A percentile compares a stretch with the other conserved stretches of the same genome.
These are phyloP conservation scores for Spodoptera exigua DNA, from an alignment of 2,888 invertebrate species.

Conservation along the genomic window DNA sequence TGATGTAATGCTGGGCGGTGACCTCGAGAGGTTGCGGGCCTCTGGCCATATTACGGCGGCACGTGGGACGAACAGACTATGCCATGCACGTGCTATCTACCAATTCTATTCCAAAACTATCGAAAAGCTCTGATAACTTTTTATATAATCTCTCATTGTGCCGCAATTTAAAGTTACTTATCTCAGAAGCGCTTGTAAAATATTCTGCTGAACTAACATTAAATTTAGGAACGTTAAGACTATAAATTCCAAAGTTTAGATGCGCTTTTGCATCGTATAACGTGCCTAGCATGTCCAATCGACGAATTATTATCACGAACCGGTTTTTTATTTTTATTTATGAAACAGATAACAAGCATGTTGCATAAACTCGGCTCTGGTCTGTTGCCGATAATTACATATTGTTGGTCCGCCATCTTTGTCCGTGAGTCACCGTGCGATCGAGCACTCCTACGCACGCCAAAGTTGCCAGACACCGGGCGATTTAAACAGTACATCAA, in stretches of 20 bases:
- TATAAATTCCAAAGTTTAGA: slow-evolving; percentile 17
- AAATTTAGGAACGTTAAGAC: slow-evolving; percentile 8
- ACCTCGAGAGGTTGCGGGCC: slow-evolving; percentile 62
- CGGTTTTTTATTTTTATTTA: slow-evolving; percentile 43
- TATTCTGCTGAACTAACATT: slow-evolving; percentile 15
- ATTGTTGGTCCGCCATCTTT: slow-evolving; percentile 81
- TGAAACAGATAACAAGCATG: slow-evolving; percentile 55
- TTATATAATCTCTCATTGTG: slow-evolving; percentile 15
- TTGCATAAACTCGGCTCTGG: slow-evolving; percentile 53
- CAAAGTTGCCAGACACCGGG: slow-evolving; percentile 68
- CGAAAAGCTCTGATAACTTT: slow-evolving; percentile 1
- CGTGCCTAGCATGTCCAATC: slow-evolving; percentile 17
- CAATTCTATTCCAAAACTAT: slow-evolving; percentile 11
- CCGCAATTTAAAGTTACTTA: slow-evolving; percentile 23
- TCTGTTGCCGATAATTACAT: slow-evolving; percentile 75
- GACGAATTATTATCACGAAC: slow-evolving; percentile 33
- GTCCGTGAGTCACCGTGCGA: slow-evolving; percentile 67
- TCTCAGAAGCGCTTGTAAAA: slow-evolving; percentile 4
- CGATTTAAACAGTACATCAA: slow-evolving; percentile 71
- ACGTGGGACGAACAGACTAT: slow-evolving; percentile 58
- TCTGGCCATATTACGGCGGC: slow-evolving; percentile 41
- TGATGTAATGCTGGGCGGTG: slow-evolving; percentile 66
- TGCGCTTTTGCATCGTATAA: slow-evolving; percentile 29
- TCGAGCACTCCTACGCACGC: slow-evolving; percentile 73
- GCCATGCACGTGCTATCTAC: slow-evolving; percentile 35